phyloP scores from a whole-genome alignment of 2,113 vertebrate species.

The Platysteira castanea region DNA sequence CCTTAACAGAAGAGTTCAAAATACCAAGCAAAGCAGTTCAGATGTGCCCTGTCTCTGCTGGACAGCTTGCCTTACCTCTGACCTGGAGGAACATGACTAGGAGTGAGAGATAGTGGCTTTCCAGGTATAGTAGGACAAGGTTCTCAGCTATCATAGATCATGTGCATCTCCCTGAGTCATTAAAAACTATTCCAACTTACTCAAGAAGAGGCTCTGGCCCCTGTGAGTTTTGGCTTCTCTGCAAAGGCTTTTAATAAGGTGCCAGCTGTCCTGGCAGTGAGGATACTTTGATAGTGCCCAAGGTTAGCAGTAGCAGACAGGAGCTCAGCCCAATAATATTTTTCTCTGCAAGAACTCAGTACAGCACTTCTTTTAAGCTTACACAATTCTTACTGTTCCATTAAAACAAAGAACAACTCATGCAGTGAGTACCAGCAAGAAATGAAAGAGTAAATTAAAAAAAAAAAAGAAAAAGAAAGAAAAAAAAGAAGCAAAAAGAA shows the following conservation, averaged over 20 bases:
- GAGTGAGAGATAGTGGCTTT: background rate
- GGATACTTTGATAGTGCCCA: background rate
- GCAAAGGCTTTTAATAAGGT: constrained; percentile 32
- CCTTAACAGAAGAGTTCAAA: background rate
- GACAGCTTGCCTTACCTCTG: background rate
- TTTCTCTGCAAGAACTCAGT: background rate
- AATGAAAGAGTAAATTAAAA: background rate
- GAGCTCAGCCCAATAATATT: background rate
- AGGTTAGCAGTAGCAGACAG: constrained; percentile 29
- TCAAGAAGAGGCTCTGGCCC: background rate
- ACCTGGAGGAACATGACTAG: background rate
- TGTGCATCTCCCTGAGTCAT: background rate
- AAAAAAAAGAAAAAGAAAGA: no score
- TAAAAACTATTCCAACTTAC: background rate
- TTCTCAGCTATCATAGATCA: background rate
- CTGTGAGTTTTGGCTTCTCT: background rate
- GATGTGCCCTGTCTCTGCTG: background rate
- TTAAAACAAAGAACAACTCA: constrained; percentile 26
- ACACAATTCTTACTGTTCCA: constrained; percentile 26
- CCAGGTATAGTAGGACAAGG: background rate
- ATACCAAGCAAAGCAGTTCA: background rate
- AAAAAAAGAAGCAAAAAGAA: background rate
- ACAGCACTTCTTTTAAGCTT: background rate
- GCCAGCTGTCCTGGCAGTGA: constrained; percentile 9
- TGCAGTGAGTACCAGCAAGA: background rate